Percentiles rank a stretch among this genome's conserved stretches.
Evolutionary conservation across 2,888 invertebrate species (phyloP).

Genomic region (Scaptomyza reducta): DNA sequence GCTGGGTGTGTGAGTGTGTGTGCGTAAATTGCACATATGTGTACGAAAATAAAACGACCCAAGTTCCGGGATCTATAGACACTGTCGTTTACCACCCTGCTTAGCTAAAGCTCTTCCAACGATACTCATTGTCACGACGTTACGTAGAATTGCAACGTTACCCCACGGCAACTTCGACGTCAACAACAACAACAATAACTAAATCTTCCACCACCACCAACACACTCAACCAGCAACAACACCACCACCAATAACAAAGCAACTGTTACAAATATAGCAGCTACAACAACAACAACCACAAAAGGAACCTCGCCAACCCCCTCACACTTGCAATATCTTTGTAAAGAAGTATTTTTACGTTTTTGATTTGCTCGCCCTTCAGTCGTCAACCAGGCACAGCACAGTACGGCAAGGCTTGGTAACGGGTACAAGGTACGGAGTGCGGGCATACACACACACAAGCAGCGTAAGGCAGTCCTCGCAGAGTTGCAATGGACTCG

Average conservation of each 20-base stretch:
- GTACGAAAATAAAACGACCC: conserved; percentile 69
- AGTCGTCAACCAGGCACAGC: conserved; percentile 47
- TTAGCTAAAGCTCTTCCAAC: conserved; percentile 49
- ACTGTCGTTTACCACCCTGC: conserved; percentile 49
- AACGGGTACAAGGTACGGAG: conserved; percentile 3
- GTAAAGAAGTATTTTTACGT: conserved; percentile 63
- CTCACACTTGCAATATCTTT: conserved; percentile 53
- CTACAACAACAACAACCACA: conserved; percentile 33
- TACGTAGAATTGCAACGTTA: conserved; percentile 59
- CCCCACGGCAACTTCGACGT: conserved; percentile 43
- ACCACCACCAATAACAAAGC: conserved; percentile 40
- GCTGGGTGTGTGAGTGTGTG: conserved; percentile 18
- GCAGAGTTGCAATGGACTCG: conserved; percentile 86
- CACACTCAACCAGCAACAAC: conserved; percentile 26
- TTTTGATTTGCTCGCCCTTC: conserved; percentile 62
- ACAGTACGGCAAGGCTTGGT: conserved; percentile 39
- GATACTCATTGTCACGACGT: conserved; percentile 21
- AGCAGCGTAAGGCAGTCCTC: conserved; percentile 36
- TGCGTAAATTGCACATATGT: conserved; percentile 27
- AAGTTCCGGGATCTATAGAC: conserved; percentile 46
- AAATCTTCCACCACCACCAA: conserved; percentile 56
- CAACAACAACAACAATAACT: conserved; percentile 43
- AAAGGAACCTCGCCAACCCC: conserved; percentile 58
- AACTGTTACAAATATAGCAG: conserved; percentile 65
- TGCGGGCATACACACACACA: conserved; percentile 8